A percentile compares a stretch with the other conserved stretches of the same genome.
Evolutionary conservation across 30 jellyfish, hydroid and myxozoan species (phyloP).

Genomic region (Sanderia malayensis): DNA sequence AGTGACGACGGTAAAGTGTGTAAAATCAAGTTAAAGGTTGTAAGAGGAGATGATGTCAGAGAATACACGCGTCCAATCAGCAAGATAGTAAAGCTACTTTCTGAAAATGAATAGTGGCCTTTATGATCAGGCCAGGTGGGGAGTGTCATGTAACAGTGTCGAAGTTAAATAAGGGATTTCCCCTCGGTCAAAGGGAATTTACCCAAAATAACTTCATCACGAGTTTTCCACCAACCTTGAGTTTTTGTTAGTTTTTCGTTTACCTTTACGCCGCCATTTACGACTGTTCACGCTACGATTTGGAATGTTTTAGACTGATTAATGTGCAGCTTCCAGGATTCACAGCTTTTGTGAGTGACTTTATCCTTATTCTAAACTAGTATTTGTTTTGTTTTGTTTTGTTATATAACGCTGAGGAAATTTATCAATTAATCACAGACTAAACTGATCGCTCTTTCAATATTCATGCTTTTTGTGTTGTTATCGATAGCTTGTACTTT

Average conservation of each 20-base stretch:
- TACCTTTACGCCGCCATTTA: too few species aligned
- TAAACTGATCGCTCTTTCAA: not conserved
- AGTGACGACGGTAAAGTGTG: constrained; percentile 11
- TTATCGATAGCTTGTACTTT: not conserved
- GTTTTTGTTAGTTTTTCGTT: too few species aligned
- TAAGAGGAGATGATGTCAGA: constrained; percentile 6
- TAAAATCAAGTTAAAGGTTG: constrained; percentile 10
- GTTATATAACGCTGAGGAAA: not conserved
- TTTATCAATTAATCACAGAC: not conserved
- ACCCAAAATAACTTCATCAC: too few species aligned
- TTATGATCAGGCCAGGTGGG: constrained; percentile 6
- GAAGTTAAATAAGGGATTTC: too few species aligned
- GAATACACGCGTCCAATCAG: constrained; percentile 7
- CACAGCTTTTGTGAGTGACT: not conserved
- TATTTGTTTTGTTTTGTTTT: not conserved
- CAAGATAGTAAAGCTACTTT: not conserved
- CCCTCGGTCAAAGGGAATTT: too few species aligned
- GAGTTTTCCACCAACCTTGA: too few species aligned
- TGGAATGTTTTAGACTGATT: too few species aligned
- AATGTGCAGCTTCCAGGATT: not conserved
- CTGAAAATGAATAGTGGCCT: constrained; percentile 13
- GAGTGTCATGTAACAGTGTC: not conserved
- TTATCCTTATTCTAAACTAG: not conserved
- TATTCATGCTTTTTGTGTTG: not conserved
- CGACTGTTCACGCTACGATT: too few species aligned